These are phyloP conservation scores for Ephydatia muelleri DNA, from an alignment of 37 sponge, comb jelly and placozoan genomes.

Conservation along the genomic window DNA sequence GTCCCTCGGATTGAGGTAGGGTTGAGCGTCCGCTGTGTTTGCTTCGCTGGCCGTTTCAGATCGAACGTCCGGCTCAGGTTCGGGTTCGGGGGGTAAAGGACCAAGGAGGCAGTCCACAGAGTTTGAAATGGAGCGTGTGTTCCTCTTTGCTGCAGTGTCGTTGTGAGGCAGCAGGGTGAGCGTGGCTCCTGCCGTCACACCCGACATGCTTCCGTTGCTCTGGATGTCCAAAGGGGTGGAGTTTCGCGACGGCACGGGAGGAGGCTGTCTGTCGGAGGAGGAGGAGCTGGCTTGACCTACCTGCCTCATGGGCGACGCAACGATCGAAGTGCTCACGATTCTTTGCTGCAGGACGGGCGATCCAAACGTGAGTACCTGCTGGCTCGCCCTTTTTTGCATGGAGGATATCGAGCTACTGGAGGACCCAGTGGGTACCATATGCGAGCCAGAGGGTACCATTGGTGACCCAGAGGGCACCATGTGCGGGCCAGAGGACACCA, in stretches of 20 bases:
- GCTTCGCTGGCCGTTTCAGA: not conserved
- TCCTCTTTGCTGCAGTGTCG: not conserved
- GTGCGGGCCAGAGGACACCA: not conserved
- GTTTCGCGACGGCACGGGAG: not conserved
- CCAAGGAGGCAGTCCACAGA: constrained; percentile 38
- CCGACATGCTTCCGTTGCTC: not conserved
- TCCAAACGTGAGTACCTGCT: not conserved
- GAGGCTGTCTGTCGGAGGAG: not conserved
- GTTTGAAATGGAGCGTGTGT: not conserved
- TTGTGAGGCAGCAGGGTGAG: not conserved
- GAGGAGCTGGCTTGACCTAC: not conserved
- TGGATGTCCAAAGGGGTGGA: not conserved
- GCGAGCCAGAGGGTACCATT: not conserved
- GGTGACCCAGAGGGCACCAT: not conserved
- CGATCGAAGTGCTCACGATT: not conserved
- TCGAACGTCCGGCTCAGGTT: not conserved
- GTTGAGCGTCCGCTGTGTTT: constrained; percentile 24
- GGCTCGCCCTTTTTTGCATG: not conserved
- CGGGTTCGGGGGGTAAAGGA: not conserved
- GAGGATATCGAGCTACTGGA: too few species aligned
- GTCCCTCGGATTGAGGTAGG: constrained; percentile 51
- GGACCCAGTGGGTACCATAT: not conserved
- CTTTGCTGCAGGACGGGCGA: not conserved
- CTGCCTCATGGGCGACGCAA: not conserved
- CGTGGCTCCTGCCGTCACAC: not conserved